Conservation (phyloP, 2,888 invertebrate genomes). For the Gymnocheta viridis region DNA sequence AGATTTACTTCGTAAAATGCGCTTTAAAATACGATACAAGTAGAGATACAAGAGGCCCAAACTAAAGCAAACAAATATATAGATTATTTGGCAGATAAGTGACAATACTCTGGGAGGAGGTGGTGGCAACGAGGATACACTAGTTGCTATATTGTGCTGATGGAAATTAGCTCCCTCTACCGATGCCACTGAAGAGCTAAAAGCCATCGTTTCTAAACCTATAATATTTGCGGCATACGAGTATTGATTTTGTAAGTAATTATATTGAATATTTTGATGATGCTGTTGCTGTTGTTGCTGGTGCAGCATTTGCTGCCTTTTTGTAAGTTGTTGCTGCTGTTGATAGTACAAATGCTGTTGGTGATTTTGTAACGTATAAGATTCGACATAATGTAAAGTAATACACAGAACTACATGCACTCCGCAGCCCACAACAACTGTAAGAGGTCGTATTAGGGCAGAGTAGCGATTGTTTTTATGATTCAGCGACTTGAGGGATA, state of each 20-base stretch:
- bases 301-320: slow-evolving; percentile 75
- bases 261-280: slow-evolving; percentile 65
- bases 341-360: slow-evolving; percentile 77
- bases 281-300: slow-evolving; percentile 74
- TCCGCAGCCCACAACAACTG: slow-evolving; percentile 90
- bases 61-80: slow-evolving; percentile 91
- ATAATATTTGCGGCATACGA: slow-evolving; percentile 65
- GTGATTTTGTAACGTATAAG: slow-evolving; percentile 80
- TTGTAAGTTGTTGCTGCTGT: slow-evolving; percentile 75
- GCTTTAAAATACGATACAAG: slow-evolving; percentile 89
- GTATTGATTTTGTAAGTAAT: slow-evolving; percentile 67
- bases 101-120: slow-evolving; percentile 85
- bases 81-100: slow-evolving; percentile 91
- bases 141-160: slow-evolving; percentile 70
- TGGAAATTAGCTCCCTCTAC: slow-evolving; percentile 48
- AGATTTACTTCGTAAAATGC: slow-evolving; percentile 88
- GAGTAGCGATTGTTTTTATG: slow-evolving; percentile 88
- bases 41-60: slow-evolving; percentile 93
- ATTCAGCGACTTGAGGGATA: slow-evolving; percentile 90
- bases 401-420: slow-evolving; percentile 91
- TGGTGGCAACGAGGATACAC: slow-evolving; percentile 74
- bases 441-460: slow-evolving; percentile 89
- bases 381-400: slow-evolving; percentile 90
- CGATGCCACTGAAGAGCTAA: slow-evolving; percentile 64
- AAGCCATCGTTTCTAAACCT: slow-evolving; percentile 72